A percentile compares a stretch with the other conserved stretches of the same genome.
phyloP scores from a whole-genome alignment of 2,113 vertebrate species.

The Thunnus thynnus region DNA sequence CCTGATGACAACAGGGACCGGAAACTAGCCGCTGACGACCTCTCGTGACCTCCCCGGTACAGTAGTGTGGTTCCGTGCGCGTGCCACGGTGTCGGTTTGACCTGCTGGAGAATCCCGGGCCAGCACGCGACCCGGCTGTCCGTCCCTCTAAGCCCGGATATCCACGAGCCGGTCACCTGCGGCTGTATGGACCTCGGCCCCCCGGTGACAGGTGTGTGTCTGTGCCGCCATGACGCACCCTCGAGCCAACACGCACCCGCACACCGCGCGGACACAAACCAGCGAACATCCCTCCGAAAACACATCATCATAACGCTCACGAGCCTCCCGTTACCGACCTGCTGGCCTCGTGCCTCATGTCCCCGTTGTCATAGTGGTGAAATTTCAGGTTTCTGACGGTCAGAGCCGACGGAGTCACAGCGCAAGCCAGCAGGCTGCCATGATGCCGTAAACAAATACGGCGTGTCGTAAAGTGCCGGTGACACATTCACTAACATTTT shows the following conservation, averaged over 20 bases:
- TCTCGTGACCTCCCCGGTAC: conserved; percentile 39
- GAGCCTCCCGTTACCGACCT: conserved; percentile 34
- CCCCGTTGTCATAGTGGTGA: neutral
- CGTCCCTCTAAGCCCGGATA: conserved; percentile 17
- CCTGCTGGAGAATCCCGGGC: conserved; percentile 6
- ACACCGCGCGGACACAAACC: conserved; percentile 14
- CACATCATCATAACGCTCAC: conserved; percentile 49
- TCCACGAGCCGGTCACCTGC: conserved; percentile 8
- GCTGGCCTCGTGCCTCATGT: neutral
- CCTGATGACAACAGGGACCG: neutral
- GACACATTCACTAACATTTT: neutral
- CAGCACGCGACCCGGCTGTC: conserved; percentile 37
- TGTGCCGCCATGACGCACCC: conserved; percentile 56
- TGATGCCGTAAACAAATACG: conserved; percentile 78
- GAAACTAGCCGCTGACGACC: conserved; percentile 31
- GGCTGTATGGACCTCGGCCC: neutral
- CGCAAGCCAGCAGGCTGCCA: conserved; percentile 57
- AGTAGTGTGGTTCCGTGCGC: neutral
- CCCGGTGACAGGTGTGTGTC: conserved; percentile 44
- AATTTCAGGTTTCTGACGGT: neutral
- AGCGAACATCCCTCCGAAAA: conserved; percentile 20
- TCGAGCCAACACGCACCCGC: conserved; percentile 29
- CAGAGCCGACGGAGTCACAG: neutral
- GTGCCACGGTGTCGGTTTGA: neutral
- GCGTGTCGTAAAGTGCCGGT: conserved; percentile 48